Evolutionary conservation across 2,797 vertebrate genomes (phyloP), one percentile per base, ranked within the genome.

Genomic region (Mus minutoides): DNA sequence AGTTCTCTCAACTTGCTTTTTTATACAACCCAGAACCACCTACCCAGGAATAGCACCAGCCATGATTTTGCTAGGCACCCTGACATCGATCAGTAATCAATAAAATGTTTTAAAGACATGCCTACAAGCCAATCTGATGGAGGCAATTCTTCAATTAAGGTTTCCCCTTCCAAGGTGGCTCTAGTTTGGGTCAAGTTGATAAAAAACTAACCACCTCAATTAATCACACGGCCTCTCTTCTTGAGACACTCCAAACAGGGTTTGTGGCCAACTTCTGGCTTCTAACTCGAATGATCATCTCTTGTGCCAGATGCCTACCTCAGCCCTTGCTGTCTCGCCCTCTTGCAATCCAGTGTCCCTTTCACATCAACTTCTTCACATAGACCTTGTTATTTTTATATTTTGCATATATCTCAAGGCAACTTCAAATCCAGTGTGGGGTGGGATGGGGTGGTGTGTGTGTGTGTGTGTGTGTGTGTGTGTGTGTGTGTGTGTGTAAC

Each of bases 191-290:
- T 49, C 19, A 64, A 46, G 60, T 22, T 67, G 43, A 67, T 67
- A 49, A 85, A 49, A 73, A 46, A 34, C 16, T 62, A 84, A 46
- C 58, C 46, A 64, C n/a, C 2, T 77, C 46, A 90, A 58, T 12
- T 37, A 84, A 49, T 67, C 34, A 79, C 52, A 73, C 49, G 60
- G 52, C 13, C 49, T 78, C 37, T 69, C 64, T 93, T 85, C 64
- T 67, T 62, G 56, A 91, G 64, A 87, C 86, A 24, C 73, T 91
- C 91, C 78, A 77, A 92, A 60, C 40, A 78, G 24, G 9, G 37
- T 90, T 62, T 77, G 29, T 77, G 78, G 89, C 77, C 76, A 90
- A 75, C 43, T 75, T 77, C 60, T 82, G 92, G 64, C 73, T 96
- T 96, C 91, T 73, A 71, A 34, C 43, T 22, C 90, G 80, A 90